Conservation (phyloP, 2,888 invertebrate genomes). For the Camptogramma bilineatum region DNA sequence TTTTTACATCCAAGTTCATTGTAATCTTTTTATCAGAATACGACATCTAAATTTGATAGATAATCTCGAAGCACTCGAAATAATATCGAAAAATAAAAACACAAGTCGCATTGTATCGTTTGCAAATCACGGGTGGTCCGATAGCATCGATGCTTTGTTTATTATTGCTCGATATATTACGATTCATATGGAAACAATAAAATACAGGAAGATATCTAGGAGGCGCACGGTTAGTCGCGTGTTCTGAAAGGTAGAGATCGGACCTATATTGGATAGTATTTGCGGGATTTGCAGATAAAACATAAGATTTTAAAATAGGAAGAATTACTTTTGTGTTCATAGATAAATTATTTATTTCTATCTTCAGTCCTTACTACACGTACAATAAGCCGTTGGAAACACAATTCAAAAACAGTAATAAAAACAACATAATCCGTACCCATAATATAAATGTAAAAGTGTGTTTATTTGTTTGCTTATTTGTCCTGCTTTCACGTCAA, state of each 20-base stretch:
- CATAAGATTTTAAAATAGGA: too few species aligned
- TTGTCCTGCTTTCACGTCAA: too few species aligned
- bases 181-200: conserved; percentile 66
- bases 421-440: too few species aligned
- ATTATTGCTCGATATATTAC: conserved; percentile 42
- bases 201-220: conserved; percentile 50
- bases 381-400: too few species aligned
- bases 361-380: too few species aligned
- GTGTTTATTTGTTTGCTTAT: too few species aligned
- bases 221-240: conserved; percentile 60
- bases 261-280: conserved; percentile 42
- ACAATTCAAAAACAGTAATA: too few species aligned
- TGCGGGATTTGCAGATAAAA: conserved; percentile 10
- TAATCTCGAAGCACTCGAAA: conserved; percentile 17
- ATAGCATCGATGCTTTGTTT: conserved; percentile 31
- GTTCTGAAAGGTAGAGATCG: conserved; percentile 63
- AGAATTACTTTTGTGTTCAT: too few species aligned
- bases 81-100: conserved; percentile 19
- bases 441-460: too few species aligned
- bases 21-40: neutral
- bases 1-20: neutral
- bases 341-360: too few species aligned
- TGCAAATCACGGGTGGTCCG: conserved; percentile 35
- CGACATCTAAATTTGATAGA: neutral
- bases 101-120: conserved; percentile 22